Base-by-base conservation (phyloP, 2,888 invertebrate species). In the Sinelater perroti region DNA sequence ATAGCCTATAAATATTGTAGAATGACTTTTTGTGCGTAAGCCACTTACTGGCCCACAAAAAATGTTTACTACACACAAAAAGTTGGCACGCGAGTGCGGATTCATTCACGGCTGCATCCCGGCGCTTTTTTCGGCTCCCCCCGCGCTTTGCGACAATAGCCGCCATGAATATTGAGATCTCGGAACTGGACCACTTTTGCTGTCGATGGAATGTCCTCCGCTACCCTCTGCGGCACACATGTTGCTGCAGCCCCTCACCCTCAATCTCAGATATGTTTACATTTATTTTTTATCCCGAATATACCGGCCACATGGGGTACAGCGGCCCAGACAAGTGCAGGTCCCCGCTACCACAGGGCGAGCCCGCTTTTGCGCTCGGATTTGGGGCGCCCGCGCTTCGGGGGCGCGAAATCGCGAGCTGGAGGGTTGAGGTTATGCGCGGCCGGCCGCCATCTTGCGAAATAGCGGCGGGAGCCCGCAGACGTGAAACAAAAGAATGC, bases 221-320 rank as follows among this genome's bases (percentile, higher is more conserved):
- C 24, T 6, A 38, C 24, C 26, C 42, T 10, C 47, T 36, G 50
- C n/a, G n/a, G n/a, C n/a, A n/a, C 63, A 63, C 54, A 55, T 63
- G 63, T 55, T 58, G 28, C 40, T 11, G n/a, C n/a, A 52, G 21
- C 10, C 46, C 24, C 56, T 58, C 62, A 60, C 63, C 56, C 64
- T 53, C 64, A 62, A 64, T 62, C 62, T 57, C 60, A 52, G 60
- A 60, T 56, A 56, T 63, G 59, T 63, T 61, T 61, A 63, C 61
- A 62, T 60, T 56, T 59, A 58, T 61, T 59, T 61, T 63, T 57
- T 60, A 60, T 56, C 56, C 53, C 11, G 42, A 46, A 55, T 45
- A 49, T 56, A 63, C 60, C 58, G 52, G 52, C 61, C 61, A 62
- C 60, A 57, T 62, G 59, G 61, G 61, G 56, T 57, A 51, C 61